Evolutionary conservation across 2,113 vertebrate genomes (phyloP).

Genomic region (Catharus fuscescens): DNA sequence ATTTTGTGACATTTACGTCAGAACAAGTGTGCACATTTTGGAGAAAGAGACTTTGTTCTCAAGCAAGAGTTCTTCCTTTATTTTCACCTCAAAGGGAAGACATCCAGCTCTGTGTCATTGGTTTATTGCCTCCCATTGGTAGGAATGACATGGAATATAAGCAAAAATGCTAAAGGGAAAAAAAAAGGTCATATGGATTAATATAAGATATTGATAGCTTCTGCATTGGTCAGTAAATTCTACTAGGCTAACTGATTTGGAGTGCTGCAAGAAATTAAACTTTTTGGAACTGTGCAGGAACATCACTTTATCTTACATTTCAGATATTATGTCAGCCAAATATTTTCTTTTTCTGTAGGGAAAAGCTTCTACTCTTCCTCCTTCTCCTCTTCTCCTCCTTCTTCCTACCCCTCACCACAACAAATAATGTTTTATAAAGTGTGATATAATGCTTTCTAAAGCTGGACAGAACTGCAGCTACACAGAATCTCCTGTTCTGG

Average conservation of each 20-base stretch:
- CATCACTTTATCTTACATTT: not conserved
- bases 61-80: not conserved
- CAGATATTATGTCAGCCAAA: not conserved
- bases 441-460: not conserved
- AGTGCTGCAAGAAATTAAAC: not conserved
- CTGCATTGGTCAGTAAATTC: not conserved
- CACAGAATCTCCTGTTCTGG: not conserved
- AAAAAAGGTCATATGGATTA: not conserved
- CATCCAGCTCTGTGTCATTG: not conserved
- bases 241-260: not conserved
- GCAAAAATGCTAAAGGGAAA: not conserved
- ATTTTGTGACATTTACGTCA: not conserved
- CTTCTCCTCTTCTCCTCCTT: not conserved
- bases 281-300: not conserved
- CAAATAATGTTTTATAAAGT: not conserved
- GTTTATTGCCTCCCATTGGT: not conserved
- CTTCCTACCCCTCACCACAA: not conserved
- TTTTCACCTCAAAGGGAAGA: not conserved
- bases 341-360: not conserved
- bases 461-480: not conserved
- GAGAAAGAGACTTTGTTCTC: not conserved
- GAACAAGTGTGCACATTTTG: not conserved
- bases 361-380: not conserved
- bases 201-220: not conserved
- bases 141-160: not conserved